Conservation (phyloP, 2,888 invertebrate genomes). For the Hypselothyrea guttata region DNA sequence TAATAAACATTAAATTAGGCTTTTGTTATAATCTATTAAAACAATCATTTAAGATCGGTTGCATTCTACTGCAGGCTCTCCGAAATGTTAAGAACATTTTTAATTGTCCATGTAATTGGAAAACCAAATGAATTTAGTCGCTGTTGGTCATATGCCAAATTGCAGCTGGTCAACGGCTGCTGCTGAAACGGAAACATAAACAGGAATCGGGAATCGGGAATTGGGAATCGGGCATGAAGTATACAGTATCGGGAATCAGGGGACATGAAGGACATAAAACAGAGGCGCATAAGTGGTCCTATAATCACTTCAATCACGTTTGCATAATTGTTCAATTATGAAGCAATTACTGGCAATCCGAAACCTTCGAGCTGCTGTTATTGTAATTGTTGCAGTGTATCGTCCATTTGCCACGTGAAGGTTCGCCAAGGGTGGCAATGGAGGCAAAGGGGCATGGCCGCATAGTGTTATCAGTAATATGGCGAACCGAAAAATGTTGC, state of each 20-base stretch:
- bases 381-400: slow-evolving; percentile 10
- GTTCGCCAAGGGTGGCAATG: too few species aligned
- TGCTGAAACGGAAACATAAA: slow-evolving; percentile 32
- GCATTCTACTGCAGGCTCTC: too few species aligned
- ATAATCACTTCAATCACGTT: slow-evolving; percentile 77
- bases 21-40: too few species aligned
- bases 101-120: too few species aligned
- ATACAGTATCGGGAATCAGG: neutral
- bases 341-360: slow-evolving; percentile 65
- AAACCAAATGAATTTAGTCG: too few species aligned
- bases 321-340: slow-evolving; percentile 78
- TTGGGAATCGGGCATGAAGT: neutral
- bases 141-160: neutral
- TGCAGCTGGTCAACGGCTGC: neutral
- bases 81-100: too few species aligned
- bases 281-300: slow-evolving; percentile 66
- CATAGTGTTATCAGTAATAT: slow-evolving; percentile 71
- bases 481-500: slow-evolving; percentile 67
- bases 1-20: too few species aligned
- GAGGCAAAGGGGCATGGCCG: too few species aligned
- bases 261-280: slow-evolving; percentile 44
- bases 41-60: too few species aligned
- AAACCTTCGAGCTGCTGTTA: slow-evolving; percentile 42
- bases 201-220: slow-evolving; percentile 26
- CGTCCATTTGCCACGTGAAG: neutral